Percentiles rank a stretch among this genome's conserved stretches.
These are phyloP conservation scores for Amblyteles armatorius DNA, from an alignment of 2,888 invertebrate species.

Conservation along the genomic window DNA sequence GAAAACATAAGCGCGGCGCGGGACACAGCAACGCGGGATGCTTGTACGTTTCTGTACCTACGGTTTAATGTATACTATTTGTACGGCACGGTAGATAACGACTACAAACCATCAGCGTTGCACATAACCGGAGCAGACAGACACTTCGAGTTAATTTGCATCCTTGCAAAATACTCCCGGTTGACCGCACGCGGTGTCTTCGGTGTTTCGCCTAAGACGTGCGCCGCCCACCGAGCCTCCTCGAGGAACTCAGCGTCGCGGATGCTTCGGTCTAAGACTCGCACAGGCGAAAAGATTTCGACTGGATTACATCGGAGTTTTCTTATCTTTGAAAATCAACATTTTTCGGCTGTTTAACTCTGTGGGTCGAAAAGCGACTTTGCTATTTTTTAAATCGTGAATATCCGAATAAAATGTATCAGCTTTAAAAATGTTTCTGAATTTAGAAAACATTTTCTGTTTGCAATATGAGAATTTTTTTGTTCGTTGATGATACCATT, in stretches of 20 bases:
- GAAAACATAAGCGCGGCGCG: conserved; percentile 69
- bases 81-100: conserved; percentile 1
- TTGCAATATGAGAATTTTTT: no score
- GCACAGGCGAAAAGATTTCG: background rate
- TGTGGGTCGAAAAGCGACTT: no score
- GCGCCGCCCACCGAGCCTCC: background rate
- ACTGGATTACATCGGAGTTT: background rate
- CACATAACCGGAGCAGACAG: conserved; percentile 36
- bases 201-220: conserved; percentile 57
- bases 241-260: background rate
- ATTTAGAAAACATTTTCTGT: no score
- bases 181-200: conserved; percentile 48
- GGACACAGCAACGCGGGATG: conserved; percentile 58
- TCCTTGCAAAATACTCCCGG: conserved; percentile 67
- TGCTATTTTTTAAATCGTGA: no score
- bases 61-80: conserved; percentile 27
- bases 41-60: conserved; percentile 58
- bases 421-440: no score
- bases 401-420: no score
- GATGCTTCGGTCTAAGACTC: conserved; percentile 31
- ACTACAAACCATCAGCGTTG: background rate
- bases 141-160: conserved; percentile 72
- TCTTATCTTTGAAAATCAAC: no score
- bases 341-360: no score
- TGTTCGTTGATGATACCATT: no score